Evolutionary conservation across 2,888 invertebrate species (phyloP), one percentile per base, ranked within the genome.

Genomic region (Fragum whitleyi): DNA sequence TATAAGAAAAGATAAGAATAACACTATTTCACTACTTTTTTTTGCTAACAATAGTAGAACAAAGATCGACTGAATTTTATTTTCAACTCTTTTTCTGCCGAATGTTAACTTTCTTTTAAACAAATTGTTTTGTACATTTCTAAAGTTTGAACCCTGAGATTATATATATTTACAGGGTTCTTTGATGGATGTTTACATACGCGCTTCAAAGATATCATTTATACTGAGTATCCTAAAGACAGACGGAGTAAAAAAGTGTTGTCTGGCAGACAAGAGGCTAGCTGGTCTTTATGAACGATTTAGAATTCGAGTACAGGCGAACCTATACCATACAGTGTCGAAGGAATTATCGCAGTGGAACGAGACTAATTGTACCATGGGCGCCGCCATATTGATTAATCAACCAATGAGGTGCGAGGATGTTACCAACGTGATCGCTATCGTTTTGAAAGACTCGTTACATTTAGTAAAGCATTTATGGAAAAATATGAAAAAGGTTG

Each of bases 361-460:
- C 9, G 23, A 2, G 14, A 6, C 6, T 14, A 42, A 65, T 2
- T 65, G 65, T 65, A 5, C 9, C 23, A 65, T 65, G 65, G 3
- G 42, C n/a, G 42, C 42, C 23, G n/a, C 65, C n/a, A 42, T 32
- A 0, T 9, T 42, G 28, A 65, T 11, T 7, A 21, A 23, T 14
- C 21, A 65, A 14, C 65, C 65, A 65, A 65, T 65, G 65, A 65
- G 65, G 42, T 65, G 65, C 42, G 65, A 65, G 65, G 65, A 65
- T 42, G 26, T 65, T 21, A 26, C 42, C 16, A 39, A 65, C 26
- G 65, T 65, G 65, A 65, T 23, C 6, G 28, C 65, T 6, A 23
- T 65, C 14, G 42, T 42, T n/a, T 21, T 65, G 47, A 65, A 65
- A 3, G 65, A 65, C 9, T 1, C 42, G 14, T 0, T 42, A 7